Evolutionary conservation across 2,113 vertebrate species (phyloP).

Genomic region (Lepidothrix coronata): DNA sequence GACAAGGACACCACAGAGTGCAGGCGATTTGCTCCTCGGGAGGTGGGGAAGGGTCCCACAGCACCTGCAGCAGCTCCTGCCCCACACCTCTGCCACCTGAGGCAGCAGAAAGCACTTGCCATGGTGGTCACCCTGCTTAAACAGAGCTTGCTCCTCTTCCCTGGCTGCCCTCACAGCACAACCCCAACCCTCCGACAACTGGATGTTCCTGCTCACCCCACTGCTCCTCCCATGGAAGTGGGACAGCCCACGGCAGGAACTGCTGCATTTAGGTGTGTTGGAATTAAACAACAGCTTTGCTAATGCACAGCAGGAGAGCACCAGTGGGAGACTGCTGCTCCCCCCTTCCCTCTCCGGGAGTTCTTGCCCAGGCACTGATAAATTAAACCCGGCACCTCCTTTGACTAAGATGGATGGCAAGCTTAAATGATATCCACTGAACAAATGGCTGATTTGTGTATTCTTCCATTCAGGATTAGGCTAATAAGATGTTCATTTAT

Average conservation of each 20-base stretch:
- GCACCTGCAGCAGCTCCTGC: neutral
- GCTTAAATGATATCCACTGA: constrained; percentile 15
- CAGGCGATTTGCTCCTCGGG: neutral
- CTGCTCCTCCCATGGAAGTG: fast-evolving
- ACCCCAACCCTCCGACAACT: fast-evolving
- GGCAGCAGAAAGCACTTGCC: neutral
- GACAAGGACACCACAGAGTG: neutral
- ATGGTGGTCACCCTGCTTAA: neutral
- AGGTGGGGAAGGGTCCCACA: neutral
- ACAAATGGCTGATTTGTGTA: constrained; percentile 58
- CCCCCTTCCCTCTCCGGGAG: neutral
- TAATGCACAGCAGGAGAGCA: neutral
- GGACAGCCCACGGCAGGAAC: neutral
- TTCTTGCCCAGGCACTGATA: constrained; percentile 57
- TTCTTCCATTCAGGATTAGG: constrained; percentile 66
- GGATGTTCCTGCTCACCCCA: neutral
- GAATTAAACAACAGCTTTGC: neutral
- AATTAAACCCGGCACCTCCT: constrained; percentile 60
- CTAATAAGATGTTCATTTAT: constrained; percentile 76
- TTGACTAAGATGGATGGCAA: constrained; percentile 76
- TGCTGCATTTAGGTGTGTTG: neutral
- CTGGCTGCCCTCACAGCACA: neutral
- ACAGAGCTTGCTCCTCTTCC: neutral
- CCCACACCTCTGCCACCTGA: neutral
- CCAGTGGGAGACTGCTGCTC: neutral